These are phyloP conservation scores for Macrotis lagotis DNA, from an alignment of 2,113 vertebrate species.

Conservation along the genomic window DNA sequence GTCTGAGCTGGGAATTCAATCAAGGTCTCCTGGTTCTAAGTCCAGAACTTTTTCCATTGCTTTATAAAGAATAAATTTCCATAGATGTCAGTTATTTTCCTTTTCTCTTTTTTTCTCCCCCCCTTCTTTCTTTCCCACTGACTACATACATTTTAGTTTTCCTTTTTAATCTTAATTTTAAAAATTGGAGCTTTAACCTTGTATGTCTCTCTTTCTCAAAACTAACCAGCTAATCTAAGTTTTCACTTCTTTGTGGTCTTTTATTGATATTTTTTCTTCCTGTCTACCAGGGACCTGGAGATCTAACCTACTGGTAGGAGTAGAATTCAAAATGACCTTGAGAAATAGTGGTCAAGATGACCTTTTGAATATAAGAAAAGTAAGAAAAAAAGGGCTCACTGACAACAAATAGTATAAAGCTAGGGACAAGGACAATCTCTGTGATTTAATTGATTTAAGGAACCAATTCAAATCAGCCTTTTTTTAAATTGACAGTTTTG, in stretches of 20 bases:
- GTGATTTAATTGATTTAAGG: background rate
- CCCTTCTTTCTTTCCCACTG: too few species aligned
- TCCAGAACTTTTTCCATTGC: background rate
- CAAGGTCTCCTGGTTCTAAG: background rate
- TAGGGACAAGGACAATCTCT: background rate
- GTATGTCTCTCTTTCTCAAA: background rate
- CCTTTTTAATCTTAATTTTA: background rate
- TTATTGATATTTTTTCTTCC: background rate
- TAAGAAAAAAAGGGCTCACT: too few species aligned
- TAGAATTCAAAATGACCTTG: background rate
- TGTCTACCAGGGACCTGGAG: background rate
- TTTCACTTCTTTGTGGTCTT: too few species aligned
- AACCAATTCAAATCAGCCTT: background rate
- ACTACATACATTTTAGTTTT: background rate
- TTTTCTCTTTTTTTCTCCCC: rapidly evolving
- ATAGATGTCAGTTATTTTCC: background rate
- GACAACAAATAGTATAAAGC: background rate
- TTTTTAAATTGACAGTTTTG: background rate
- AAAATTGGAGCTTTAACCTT: background rate
- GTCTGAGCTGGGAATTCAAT: background rate
- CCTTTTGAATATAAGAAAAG: background rate
- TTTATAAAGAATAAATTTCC: background rate
- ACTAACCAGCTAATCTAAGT: too few species aligned
- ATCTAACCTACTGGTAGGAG: background rate
- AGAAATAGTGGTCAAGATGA: background rate